Evolutionary conservation across 2,797 vertebrate species (phyloP).

Genomic region (Carapus acus): DNA sequence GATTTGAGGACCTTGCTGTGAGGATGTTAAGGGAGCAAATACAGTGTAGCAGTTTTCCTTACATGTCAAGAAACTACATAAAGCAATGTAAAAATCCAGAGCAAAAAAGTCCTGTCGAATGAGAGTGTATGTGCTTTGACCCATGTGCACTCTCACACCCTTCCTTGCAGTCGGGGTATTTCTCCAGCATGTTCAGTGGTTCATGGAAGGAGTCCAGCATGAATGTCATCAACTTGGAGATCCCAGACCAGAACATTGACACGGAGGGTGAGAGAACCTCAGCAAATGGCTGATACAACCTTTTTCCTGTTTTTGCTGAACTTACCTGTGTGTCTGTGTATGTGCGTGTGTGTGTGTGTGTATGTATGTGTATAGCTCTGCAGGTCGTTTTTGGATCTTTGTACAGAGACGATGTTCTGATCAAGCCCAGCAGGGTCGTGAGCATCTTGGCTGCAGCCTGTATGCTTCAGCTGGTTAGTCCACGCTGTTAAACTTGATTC

Average conservation of each 20-base stretch:
- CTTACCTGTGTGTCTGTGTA: too few species aligned
- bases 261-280: constrained; percentile 79
- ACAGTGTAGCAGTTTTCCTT: too few species aligned
- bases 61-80: too few species aligned
- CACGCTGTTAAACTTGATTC: too few species aligned
- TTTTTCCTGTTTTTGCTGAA: too few species aligned
- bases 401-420: constrained; percentile 93
- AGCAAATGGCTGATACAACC: neutral
- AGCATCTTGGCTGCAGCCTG: constrained; percentile 92
- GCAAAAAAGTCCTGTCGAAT: too few species aligned
- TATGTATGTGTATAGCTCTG: constrained; percentile 79
- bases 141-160: too few species aligned
- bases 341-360: too few species aligned
- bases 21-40: too few species aligned
- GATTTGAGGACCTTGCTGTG: too few species aligned
- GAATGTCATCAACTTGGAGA: constrained; percentile 91
- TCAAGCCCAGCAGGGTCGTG: constrained; percentile 90
- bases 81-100: too few species aligned
- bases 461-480: constrained; percentile 97
- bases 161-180: constrained; percentile 86
- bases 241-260: constrained; percentile 97
- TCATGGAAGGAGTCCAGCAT: constrained; percentile 98
- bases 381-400: constrained; percentile 96
- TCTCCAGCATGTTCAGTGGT: constrained; percentile 99
- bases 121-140: too few species aligned